phyloP scores from a whole-genome alignment of 2,797 vertebrate species.

The Notamacropus eugenii region DNA sequence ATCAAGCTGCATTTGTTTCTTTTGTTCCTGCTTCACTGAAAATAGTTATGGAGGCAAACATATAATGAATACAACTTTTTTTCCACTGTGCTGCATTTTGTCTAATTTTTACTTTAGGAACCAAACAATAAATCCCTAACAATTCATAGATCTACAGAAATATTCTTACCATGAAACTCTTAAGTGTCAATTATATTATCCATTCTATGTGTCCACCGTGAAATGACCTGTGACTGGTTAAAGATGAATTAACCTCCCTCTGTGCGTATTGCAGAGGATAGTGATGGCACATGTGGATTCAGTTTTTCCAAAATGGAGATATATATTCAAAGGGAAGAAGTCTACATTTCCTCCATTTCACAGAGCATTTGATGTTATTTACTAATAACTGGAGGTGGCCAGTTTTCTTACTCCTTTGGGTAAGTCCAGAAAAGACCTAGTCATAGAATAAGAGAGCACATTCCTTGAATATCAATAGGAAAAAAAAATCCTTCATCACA shows the following conservation, averaged over 20 bases:
- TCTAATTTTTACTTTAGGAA: not conserved
- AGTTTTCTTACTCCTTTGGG: conserved; percentile 3
- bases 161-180: not conserved
- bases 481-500: conserved; percentile 64
- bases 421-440: conserved; percentile 29
- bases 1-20: not conserved
- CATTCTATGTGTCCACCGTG: conserved; percentile 23
- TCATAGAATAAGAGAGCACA: conserved; percentile 33
- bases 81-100: not conserved
- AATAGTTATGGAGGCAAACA: not conserved
- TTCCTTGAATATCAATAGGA: conserved; percentile 64
- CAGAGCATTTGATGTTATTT: not conserved
- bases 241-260: not conserved
- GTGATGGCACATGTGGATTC: not conserved
- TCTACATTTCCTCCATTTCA: not conserved
- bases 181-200: not conserved
- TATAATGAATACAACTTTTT: not conserved
- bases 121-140: conserved; percentile 45
- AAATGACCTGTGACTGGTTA: conserved; percentile 11
- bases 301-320: not conserved
- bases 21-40: not conserved
- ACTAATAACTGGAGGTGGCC: not conserved
- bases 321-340: not conserved
- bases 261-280: not conserved
- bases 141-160: conserved; percentile 18